Percentiles rank a stretch among this genome's conserved stretches.
Evolutionary conservation across 2,888 invertebrate genomes (phyloP).

Genomic region (Luffia ferchaultella): DNA sequence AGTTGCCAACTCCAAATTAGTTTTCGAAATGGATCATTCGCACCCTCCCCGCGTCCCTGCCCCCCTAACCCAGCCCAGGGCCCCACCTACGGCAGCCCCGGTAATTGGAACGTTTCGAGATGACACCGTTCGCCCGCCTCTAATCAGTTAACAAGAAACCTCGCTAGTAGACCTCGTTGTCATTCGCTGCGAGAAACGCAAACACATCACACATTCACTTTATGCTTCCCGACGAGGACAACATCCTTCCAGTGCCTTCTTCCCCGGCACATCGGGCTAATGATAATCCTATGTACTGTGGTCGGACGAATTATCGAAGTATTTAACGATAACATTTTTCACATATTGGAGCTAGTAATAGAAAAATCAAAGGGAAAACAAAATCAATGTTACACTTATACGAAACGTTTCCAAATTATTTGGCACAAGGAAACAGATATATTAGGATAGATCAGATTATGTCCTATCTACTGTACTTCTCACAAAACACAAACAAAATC

Average conservation of each 20-base stretch:
- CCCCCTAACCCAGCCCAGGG: conserved; percentile 21
- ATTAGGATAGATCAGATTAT: too few relatives aligned
- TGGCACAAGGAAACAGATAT: too few relatives aligned
- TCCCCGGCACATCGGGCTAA: background rate
- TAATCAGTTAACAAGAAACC: conserved; percentile 62
- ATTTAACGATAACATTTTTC: too few relatives aligned
- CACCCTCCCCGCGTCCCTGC: conserved; percentile 40
- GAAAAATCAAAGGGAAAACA: too few relatives aligned
- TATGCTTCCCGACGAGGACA: background rate
- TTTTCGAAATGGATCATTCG: conserved; percentile 68
- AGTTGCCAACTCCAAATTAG: conserved; percentile 68
- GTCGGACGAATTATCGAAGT: too few relatives aligned
- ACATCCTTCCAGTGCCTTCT: background rate
- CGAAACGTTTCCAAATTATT: too few relatives aligned
- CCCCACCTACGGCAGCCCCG: conserved; percentile 29
- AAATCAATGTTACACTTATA: too few relatives aligned
- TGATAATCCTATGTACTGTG: too few relatives aligned
- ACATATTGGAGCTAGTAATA: too few relatives aligned
- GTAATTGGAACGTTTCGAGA: conserved; percentile 66
- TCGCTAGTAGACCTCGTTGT: background rate
- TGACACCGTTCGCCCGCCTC: conserved; percentile 55
- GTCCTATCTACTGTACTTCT: too few relatives aligned
- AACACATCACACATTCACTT: background rate
- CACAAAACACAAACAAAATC: too few relatives aligned
- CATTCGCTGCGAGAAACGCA: background rate